phyloP scores from a whole-genome alignment of 30 jellyfish, hydroid and myxozoan species.

The Aurelia sp. region DNA sequence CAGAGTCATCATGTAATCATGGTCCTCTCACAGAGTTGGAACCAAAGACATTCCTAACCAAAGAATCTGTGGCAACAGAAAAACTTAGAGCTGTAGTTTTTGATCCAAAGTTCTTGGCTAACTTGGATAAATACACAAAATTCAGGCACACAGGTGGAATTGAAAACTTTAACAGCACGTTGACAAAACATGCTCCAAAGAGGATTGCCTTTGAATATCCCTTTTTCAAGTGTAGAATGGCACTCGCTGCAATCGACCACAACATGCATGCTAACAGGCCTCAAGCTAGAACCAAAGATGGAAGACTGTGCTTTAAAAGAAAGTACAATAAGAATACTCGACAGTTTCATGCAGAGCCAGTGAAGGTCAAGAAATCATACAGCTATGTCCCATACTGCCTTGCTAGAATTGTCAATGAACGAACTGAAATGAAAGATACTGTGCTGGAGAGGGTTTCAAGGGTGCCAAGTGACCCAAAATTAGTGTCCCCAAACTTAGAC shows the following conservation, averaged over 20 bases:
- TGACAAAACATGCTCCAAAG: constrained; percentile 51
- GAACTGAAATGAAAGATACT: constrained; percentile 3
- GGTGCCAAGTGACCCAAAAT: constrained; percentile 28
- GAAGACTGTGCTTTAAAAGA: constrained; percentile 25
- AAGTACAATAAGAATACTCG: constrained; percentile 22
- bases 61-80: constrained; percentile 10
- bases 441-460: constrained; percentile 13
- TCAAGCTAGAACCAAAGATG: constrained; percentile 21
- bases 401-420: constrained; percentile 20
- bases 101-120: constrained; percentile 14
- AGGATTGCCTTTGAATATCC: constrained; percentile 42
- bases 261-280: constrained; percentile 38
- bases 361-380: constrained; percentile 12
- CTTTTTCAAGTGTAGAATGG: constrained; percentile 22
- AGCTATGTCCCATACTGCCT: constrained; percentile 21
- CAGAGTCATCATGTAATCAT: constrained; percentile 33
- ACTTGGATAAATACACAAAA: constrained; percentile 25
- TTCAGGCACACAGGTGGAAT: constrained; percentile 43
- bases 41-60: constrained; percentile 13
- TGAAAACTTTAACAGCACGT: constrained; percentile 49
- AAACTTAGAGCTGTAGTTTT: constrained; percentile 39
- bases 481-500: constrained; percentile 1
- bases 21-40: constrained; percentile 28
- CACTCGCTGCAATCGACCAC: constrained; percentile 55
- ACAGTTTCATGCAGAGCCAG: constrained; percentile 46